A percentile compares a stretch with the other conserved stretches of the same genome.
Conservation (phyloP, 2,888 invertebrate species). For the Chymomyza fuscimana region DNA sequence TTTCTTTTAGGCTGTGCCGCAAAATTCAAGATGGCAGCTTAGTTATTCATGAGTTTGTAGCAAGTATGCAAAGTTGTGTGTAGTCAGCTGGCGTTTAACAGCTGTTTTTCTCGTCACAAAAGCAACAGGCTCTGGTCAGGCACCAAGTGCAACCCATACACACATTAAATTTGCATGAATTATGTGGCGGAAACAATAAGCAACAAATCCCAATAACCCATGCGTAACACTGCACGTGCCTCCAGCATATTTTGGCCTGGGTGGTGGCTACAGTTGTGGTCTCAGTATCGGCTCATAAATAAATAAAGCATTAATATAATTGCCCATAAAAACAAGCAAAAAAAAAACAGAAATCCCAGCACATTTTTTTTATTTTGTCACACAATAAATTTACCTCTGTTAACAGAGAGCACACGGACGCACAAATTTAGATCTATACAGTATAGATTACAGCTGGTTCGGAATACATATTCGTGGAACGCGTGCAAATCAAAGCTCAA, state of each 20-base stretch:
- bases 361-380: neutral
- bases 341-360: neutral
- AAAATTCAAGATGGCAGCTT: neutral
- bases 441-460: neutral
- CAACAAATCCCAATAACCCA: constrained; percentile 1
- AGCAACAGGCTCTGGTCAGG: neutral
- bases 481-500: constrained; percentile 1
- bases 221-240: neutral
- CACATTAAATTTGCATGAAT: constrained; percentile 21
- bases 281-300: neutral
- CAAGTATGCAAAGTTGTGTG: neutral
- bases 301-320: constrained; percentile 23
- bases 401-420: neutral
- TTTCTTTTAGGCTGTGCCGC: neutral
- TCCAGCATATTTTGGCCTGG: neutral
- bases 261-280: too few relatives aligned
- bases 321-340: constrained; percentile 7
- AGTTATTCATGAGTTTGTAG: neutral
- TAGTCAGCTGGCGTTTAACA: constrained; percentile 1
- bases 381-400: constrained; percentile 3
- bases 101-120: constrained; percentile 1
- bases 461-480: neutral
- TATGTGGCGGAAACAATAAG: constrained; percentile 5
- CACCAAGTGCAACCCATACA: neutral
- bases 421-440: neutral